A percentile compares a stretch with the other conserved stretches of the same genome.
Conservation (phyloP, 2,113 vertebrate species). For the Oenanthe melanoleuca region DNA sequence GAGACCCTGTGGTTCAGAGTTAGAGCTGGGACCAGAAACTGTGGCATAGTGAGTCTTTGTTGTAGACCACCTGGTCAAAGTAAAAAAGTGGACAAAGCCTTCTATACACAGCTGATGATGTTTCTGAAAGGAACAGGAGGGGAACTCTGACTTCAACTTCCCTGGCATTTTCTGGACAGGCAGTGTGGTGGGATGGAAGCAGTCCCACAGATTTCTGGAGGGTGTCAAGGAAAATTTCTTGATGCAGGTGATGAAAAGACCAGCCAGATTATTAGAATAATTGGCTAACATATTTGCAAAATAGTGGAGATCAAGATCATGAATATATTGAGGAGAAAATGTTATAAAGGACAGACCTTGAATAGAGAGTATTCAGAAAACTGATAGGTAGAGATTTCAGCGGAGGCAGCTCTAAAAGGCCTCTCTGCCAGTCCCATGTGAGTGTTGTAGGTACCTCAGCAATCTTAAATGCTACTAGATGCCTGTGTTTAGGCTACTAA, state of each 20-base stretch:
- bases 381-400: background rate
- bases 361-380: background rate
- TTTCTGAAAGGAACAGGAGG: background rate
- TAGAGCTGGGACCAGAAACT: background rate
- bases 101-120: background rate
- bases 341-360: background rate
- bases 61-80: background rate
- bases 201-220: background rate
- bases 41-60: background rate
- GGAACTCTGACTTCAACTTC: background rate
- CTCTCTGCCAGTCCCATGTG: background rate
- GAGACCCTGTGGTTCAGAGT: background rate
- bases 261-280: background rate
- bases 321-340: background rate
- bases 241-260: background rate
- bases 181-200: background rate
- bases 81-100: background rate
- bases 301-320: background rate
- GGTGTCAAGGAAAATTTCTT: background rate
- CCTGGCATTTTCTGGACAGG: background rate
- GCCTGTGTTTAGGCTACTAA: background rate
- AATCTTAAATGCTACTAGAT: background rate
- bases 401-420: background rate
- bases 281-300: background rate
- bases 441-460: background rate